phyloP scores from a whole-genome alignment of 2,888 invertebrate genomes.

The Frankliniella fusca region DNA sequence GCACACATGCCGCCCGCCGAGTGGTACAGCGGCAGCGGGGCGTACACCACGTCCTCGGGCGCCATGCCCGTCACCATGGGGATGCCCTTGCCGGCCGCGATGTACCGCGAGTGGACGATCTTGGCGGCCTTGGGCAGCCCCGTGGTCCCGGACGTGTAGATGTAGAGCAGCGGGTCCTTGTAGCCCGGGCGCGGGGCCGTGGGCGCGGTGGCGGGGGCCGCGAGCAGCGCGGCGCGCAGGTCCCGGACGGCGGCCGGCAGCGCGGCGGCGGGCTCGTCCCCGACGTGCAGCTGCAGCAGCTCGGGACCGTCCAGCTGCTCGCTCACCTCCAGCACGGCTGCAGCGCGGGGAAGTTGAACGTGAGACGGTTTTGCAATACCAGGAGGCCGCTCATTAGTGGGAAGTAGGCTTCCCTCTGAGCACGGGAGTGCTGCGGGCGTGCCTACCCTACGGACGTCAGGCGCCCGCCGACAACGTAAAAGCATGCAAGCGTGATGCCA shows the following conservation, averaged over 20 bases:
- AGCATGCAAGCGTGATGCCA: no score
- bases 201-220: conserved; percentile 43
- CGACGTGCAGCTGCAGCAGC: conserved; percentile 43
- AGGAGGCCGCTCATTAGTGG: background rate
- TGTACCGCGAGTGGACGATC: conserved; percentile 69
- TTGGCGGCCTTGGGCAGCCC: conserved; percentile 96
- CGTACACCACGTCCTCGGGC: conserved; percentile 48
- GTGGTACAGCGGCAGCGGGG: conserved; percentile 50
- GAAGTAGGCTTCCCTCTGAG: background rate
- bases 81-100: conserved; percentile 50
- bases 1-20: conserved; percentile 50
- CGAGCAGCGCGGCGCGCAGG: conserved; percentile 39
- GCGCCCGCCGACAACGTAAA: background rate
- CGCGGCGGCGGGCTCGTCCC: background rate
- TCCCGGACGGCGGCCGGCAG: background rate
- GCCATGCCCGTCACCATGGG: conserved; percentile 45
- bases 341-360: conserved; percentile 37
- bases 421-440: background rate
- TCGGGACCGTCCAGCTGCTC: conserved; percentile 63
- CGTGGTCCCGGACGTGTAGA: conserved; percentile 94
- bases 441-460: background rate
- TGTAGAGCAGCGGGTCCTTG: conserved; percentile 71
- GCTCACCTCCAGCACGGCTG: conserved; percentile 65
- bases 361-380: no score
- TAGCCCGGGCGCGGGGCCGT: conserved; percentile 43